phyloP scores from a whole-genome alignment of 2,113 vertebrate genomes.

The Motacilla tschutschensis region DNA sequence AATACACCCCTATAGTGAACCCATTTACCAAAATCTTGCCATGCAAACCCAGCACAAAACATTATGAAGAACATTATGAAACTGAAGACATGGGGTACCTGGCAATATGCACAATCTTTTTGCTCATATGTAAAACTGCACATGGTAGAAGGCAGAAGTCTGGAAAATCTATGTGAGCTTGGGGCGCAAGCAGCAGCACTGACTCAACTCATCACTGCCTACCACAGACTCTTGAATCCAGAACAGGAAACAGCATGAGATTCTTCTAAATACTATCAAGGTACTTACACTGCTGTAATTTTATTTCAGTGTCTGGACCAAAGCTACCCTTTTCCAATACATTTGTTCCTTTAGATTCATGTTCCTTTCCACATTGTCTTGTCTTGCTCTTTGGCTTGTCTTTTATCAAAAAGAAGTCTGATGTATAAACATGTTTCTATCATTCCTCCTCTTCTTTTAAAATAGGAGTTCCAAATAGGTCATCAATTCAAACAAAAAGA shows the following conservation, averaged over 20 bases:
- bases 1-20: background rate
- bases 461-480: background rate
- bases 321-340: background rate
- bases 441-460: background rate
- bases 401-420: background rate
- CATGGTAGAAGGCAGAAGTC: background rate
- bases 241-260: background rate
- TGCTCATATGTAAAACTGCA: background rate
- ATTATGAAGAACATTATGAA: background rate
- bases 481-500: background rate
- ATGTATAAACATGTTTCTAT: background rate
- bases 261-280: background rate
- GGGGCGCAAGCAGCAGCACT: rapidly evolving
- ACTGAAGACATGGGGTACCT: background rate
- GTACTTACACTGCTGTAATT: background rate
- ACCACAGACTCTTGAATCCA: background rate
- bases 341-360: background rate
- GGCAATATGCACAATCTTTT: background rate
- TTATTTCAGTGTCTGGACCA: background rate
- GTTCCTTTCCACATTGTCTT: background rate
- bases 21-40: background rate
- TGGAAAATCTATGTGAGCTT: background rate
- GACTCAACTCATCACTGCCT: background rate
- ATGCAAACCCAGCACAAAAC: background rate
- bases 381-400: background rate